Evolutionary conservation across 1,140 invertebrate genomes (phyloP).

Genomic region (Rhizoglyphus robini): DNA sequence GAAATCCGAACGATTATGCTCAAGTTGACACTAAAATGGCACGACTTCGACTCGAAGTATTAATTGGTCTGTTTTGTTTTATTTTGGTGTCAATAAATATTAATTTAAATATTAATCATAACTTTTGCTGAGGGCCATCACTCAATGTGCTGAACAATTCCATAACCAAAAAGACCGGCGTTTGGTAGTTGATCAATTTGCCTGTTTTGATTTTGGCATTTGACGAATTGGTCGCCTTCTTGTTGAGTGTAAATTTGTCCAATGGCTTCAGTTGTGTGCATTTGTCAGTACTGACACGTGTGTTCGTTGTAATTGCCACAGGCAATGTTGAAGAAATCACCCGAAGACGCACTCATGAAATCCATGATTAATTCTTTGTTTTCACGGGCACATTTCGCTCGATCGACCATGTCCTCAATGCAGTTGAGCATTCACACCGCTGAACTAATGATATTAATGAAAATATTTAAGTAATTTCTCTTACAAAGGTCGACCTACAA

Average conservation of each 20-base stretch:
- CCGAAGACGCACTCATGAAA: not conserved
- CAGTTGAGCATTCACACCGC: not conserved
- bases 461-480: too few relatives aligned
- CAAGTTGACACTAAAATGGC: too few relatives aligned
- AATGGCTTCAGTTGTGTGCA: not conserved
- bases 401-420: slow-evolving; percentile 2
- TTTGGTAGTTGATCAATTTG: not conserved
- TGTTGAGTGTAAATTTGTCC: not conserved
- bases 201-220: not conserved
- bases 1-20: too few relatives aligned
- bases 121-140: too few relatives aligned
- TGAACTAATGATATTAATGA: not conserved
- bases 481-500: not conserved
- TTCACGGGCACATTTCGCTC: not conserved
- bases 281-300: not conserved
- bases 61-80: too few relatives aligned
- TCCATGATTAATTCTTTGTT: not conserved
- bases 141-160: not conserved
- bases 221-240: too few relatives aligned
- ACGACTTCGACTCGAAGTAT: too few relatives aligned
- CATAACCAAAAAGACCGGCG: slow-evolving; percentile 5
- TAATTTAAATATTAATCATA: too few relatives aligned
- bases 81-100: too few relatives aligned
- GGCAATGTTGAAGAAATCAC: not conserved
- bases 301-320: not conserved